Percentiles rank a stretch among this genome's conserved stretches.
Evolutionary conservation across 2,113 vertebrate species (phyloP).

Genomic region (Tringa solitaria): DNA sequence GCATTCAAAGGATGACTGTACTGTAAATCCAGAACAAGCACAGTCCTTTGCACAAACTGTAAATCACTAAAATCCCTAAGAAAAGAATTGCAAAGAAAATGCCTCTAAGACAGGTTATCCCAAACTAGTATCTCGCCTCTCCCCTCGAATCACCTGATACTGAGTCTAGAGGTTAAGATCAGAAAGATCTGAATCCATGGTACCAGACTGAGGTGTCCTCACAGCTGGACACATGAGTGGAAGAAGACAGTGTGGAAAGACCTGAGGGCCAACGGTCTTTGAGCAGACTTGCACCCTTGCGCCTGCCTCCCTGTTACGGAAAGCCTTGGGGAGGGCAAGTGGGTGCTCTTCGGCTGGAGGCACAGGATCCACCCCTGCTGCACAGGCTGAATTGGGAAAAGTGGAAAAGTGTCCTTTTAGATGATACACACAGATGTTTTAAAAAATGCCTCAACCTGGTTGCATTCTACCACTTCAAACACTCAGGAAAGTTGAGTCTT

Average conservation of each 20-base stretch:
- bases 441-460: neutral
- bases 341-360: neutral
- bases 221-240: neutral
- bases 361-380: neutral
- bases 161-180: neutral
- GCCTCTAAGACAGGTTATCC: neutral
- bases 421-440: neutral
- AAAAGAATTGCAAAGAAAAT: neutral
- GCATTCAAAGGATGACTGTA: neutral
- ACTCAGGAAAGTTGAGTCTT: neutral
- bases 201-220: neutral
- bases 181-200: neutral
- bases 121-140: neutral
- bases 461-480: neutral
- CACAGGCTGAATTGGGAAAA: neutral
- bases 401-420: neutral
- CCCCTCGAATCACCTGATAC: accelerated
- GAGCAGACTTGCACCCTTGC: neutral
- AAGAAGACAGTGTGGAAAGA: neutral
- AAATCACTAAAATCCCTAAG: neutral
- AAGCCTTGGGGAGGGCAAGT: neutral
- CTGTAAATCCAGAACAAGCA: neutral
- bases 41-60: neutral
- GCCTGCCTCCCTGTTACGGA: neutral
- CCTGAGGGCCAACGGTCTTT: neutral